Base-by-base conservation (phyloP, 92 coral and sea anemone species). In the Scolanthus callimorphus region DNA sequence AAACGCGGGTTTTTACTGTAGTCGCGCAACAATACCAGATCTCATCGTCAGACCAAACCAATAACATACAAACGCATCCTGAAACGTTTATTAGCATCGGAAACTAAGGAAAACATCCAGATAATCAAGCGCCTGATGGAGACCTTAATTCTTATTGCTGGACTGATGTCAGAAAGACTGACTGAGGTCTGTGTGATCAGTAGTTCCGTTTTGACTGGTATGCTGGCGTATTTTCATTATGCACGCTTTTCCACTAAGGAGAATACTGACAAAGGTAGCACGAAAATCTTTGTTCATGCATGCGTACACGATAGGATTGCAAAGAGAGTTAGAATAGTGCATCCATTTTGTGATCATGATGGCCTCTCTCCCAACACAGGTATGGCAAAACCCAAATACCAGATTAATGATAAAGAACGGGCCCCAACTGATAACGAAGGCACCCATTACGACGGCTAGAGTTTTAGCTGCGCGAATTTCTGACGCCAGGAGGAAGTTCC, bases 391-490 rank as follows among this genome's bases (percentile, higher is more conserved):
- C 12, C 83, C 96, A 49, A 51, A 87, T 57, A 83, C 83, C 12
- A 91, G 39, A 74, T 91, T 91, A 59, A 88, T 21, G 11, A 80
- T 62, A 54, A 88, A 83, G 59, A 85, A 88, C 1, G 96, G 96
- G 2, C 89, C 83, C 97, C 97, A 91, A 53, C 97, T 70, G 34
- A 91, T 66, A 4, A 91, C 79, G 49, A 91, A 91, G 0, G 97
- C 96, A 21, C 96, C 91, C 83, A 91, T 82, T 4, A 91, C 97
- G 25, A 82, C 97, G 11, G 86, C 97, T 10, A 91, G 62, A 2
- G 95, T 85, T 59, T 89, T 81, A 0, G 97, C 96, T 11, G 97
- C 97, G 46, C 95, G 85, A 31, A 91, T 76, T 67, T 91, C 97
- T 25, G 91, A 84, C 20, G 90, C 82, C 59, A 92, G 71, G 13